Percentiles rank a stretch among this genome's conserved stretches.
phyloP scores from a whole-genome alignment of 1,140 invertebrate species.

The Coboldia fuscipes region DNA sequence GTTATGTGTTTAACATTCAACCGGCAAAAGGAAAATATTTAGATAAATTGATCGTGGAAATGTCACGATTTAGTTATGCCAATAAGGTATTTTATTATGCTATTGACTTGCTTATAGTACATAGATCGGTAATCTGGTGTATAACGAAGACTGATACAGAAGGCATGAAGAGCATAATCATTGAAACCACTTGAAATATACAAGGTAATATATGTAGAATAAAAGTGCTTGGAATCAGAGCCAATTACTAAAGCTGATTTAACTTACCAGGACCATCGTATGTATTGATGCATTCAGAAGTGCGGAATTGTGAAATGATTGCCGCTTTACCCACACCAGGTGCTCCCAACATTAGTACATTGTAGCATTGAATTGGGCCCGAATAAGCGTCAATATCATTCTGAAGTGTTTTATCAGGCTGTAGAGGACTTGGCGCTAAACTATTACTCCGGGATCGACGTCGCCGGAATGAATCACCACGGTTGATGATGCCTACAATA shows the following conservation, averaged over 20 bases:
- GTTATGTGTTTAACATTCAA: too few species aligned
- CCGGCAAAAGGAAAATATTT: too few species aligned
- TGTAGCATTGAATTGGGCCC: slow-evolving; percentile 34
- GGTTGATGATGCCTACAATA: slow-evolving; percentile 68
- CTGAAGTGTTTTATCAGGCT: slow-evolving; percentile 19
- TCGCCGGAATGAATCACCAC: slow-evolving; percentile 69
- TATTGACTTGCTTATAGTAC: too few species aligned
- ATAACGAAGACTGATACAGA: neutral
- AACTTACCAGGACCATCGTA: slow-evolving; percentile 60
- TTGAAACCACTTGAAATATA: neutral
- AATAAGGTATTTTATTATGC: too few species aligned
- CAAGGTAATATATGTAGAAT: too few species aligned
- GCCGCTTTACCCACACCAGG: slow-evolving; percentile 79
- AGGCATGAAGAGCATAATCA: slow-evolving; percentile 1
- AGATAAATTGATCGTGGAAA: too few species aligned
- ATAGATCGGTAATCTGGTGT: too few species aligned
- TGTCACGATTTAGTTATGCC: too few species aligned
- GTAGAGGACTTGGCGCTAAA: slow-evolving; percentile 29
- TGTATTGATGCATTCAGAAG: slow-evolving; percentile 83
- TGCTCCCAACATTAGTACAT: slow-evolving; percentile 64
- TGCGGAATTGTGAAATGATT: slow-evolving; percentile 80
- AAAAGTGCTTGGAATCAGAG: neutral
- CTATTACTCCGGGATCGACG: slow-evolving; percentile 59
- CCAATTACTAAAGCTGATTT: neutral
- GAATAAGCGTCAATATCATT: slow-evolving; percentile 8